A percentile compares a stretch with the other conserved stretches of the same genome.
Conservation (phyloP, 2,797 vertebrate species). For the Corythornis leucogaster region DNA sequence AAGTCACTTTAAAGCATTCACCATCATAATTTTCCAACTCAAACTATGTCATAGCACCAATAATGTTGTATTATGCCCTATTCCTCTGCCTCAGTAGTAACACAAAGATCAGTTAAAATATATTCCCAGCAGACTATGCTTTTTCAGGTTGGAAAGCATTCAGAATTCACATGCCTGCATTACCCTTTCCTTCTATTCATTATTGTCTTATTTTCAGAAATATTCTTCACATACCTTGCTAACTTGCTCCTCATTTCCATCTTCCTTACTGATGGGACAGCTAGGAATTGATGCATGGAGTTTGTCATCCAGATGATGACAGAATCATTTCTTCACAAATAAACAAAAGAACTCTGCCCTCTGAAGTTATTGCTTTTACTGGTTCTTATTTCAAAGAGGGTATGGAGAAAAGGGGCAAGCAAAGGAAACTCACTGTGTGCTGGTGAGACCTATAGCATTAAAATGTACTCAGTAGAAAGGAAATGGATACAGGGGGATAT, state of each 20-base stretch:
- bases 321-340: not conserved
- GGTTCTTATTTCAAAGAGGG: not conserved
- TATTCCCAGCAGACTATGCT: not conserved
- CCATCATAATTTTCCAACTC: not conserved
- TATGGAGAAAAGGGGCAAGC: not conserved
- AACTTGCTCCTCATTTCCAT: not conserved
- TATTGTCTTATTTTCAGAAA: not conserved
- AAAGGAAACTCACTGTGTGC: not conserved
- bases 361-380: not conserved
- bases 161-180: not conserved
- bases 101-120: not conserved
- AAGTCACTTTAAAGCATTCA: not conserved
- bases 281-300: not conserved
- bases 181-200: not conserved
- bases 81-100: not conserved
- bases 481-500: not conserved
- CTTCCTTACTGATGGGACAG: not conserved
- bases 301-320: not conserved
- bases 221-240: not conserved
- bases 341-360: not conserved
- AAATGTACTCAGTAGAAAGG: not conserved
- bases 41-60: not conserved
- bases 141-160: not conserved
- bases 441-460: not conserved
- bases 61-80: not conserved